A percentile compares a stretch with the other conserved stretches of the same genome.
Evolutionary conservation across 2,888 invertebrate genomes (phyloP).

Genomic region (Invenusta paracnida): DNA sequence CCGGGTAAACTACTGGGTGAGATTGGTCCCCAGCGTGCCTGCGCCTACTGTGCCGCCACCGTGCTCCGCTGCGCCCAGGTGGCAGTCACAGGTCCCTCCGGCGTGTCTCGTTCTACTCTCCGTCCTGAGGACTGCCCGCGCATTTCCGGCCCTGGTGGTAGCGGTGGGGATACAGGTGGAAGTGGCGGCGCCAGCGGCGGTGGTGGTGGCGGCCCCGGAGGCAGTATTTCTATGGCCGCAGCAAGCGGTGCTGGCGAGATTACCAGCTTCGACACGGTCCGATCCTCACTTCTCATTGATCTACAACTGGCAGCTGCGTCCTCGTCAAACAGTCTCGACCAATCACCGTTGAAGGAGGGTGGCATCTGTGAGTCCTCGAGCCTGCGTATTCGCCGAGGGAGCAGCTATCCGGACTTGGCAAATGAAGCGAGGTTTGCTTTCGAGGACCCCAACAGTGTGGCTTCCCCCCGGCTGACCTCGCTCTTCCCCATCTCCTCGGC

Average conservation of each 20-base stretch:
- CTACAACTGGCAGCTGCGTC: neutral
- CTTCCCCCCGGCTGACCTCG: constrained; percentile 1
- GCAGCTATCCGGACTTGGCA: neutral
- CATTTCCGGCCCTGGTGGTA: neutral
- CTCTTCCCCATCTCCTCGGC: neutral
- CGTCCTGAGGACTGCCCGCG: neutral
- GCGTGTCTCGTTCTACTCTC: no score
- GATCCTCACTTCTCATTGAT: neutral
- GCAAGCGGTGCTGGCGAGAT: neutral
- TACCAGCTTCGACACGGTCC: no score
- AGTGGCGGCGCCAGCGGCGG: neutral
- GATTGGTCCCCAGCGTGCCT: neutral
- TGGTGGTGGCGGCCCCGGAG: neutral
- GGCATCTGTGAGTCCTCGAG: neutral
- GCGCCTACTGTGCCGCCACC: constrained; percentile 19
- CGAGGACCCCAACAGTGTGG: neutral
- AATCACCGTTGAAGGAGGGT: neutral
- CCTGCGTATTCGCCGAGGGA: neutral
- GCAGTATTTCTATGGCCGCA: no score
- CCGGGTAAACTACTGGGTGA: neutral
- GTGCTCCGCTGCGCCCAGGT: constrained; percentile 22
- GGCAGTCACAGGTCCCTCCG: neutral
- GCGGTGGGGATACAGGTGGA: neutral
- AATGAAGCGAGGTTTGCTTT: neutral
- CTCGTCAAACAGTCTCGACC: neutral